Conservation (phyloP, 2,888 invertebrate genomes). For the Noctuana brunneofusca region DNA sequence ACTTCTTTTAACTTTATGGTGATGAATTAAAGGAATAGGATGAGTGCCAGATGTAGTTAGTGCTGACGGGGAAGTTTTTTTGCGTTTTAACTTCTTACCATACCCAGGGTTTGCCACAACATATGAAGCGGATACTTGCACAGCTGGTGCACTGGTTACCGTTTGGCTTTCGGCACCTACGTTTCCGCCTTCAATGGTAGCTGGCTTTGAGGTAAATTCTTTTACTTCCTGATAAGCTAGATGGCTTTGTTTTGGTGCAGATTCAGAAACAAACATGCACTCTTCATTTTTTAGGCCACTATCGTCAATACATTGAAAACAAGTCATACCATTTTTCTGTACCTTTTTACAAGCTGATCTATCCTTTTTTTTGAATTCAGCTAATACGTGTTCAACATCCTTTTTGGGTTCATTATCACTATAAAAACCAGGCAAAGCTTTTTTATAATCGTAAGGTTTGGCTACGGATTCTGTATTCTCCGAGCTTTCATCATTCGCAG, state of each 20-base stretch:
- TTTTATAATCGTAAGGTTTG: constrained; percentile 74
- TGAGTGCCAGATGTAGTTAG: constrained; percentile 53
- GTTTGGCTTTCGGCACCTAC: constrained; percentile 71
- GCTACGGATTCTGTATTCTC: constrained; percentile 63
- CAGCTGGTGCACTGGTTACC: constrained; percentile 62
- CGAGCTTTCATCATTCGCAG: constrained; percentile 58
- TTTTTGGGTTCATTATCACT: constrained; percentile 83
- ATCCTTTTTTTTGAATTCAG: constrained; percentile 89
- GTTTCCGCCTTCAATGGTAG: constrained; percentile 55
- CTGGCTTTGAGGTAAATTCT: constrained; percentile 80
- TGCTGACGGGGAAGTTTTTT: constrained; percentile 60
- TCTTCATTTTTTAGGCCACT: constrained; percentile 89
- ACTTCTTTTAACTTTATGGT: constrained; percentile 62
- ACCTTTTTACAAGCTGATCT: constrained; percentile 88
- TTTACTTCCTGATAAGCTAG: constrained; percentile 86
- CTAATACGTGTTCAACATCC: constrained; percentile 87
- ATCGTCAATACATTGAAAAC: constrained; percentile 87
- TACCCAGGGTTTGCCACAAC: constrained; percentile 64
- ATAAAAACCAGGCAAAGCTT: constrained; percentile 75
- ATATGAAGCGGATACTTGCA: constrained; percentile 67
- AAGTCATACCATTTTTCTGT: constrained; percentile 89
- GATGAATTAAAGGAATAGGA: constrained; percentile 47
- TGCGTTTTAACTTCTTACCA: constrained; percentile 71
- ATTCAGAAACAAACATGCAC: constrained; percentile 89
- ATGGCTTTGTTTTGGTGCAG: constrained; percentile 85